Evolutionary conservation across 2,113 vertebrate genomes (phyloP).

Genomic region (Perccottus glenii): DNA sequence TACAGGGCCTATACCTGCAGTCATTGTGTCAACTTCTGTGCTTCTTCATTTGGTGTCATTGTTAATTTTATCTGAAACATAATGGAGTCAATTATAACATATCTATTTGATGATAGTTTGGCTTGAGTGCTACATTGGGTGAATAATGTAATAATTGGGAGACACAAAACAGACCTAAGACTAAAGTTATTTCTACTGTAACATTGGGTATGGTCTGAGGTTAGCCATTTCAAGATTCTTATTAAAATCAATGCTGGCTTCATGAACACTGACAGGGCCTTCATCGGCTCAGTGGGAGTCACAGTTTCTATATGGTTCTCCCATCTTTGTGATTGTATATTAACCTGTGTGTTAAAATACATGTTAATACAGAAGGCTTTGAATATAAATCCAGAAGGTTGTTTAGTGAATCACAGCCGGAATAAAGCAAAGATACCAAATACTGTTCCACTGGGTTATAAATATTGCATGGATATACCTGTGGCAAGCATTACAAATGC

Average conservation of each 20-base stretch:
- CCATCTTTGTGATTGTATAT: too few relatives aligned
- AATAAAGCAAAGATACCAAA: slow-evolving; percentile 44
- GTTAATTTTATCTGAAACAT: not conserved
- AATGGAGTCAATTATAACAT: not conserved
- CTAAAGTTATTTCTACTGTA: too few relatives aligned
- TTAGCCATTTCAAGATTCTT: too few relatives aligned
- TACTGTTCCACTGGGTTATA: slow-evolving; percentile 21
- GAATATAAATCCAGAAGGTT: slow-evolving; percentile 19
- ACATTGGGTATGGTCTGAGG: too few relatives aligned
- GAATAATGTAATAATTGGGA: not conserved
- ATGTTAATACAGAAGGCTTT: too few relatives aligned
- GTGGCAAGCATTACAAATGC: slow-evolving; percentile 44
- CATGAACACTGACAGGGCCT: too few relatives aligned
- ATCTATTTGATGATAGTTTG: not conserved
- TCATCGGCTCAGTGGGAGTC: too few relatives aligned
- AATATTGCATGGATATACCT: slow-evolving; percentile 45
- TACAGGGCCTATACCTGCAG: slow-evolving; percentile 1
- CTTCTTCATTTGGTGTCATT: slow-evolving; percentile 2
- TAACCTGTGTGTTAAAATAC: too few relatives aligned
- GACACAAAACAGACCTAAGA: too few relatives aligned
- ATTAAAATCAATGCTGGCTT: too few relatives aligned
- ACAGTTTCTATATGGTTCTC: too few relatives aligned
- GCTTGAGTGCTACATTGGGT: not conserved
- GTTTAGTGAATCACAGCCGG: slow-evolving; percentile 32
- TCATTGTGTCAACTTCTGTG: slow-evolving; percentile 14